Evolutionary conservation across 2,113 vertebrate species (phyloP).

Genomic region (Callocephalon fimbriatum): DNA sequence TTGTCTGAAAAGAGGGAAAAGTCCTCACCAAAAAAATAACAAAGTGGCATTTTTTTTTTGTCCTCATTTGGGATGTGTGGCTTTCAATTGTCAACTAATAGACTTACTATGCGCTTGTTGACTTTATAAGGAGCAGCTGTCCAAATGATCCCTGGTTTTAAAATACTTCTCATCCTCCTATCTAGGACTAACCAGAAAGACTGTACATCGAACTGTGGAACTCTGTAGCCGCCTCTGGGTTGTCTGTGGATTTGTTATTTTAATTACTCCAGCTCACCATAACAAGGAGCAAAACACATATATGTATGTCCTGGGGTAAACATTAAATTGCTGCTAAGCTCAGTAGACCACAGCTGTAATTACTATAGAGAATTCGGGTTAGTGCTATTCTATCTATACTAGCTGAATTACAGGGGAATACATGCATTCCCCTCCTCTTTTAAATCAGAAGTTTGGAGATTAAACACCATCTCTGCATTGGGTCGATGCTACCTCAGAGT

Average conservation of each 20-base stretch:
- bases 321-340: background rate
- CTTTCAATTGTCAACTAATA: constrained; percentile 5
- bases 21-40: background rate
- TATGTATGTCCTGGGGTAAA: background rate
- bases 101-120: background rate
- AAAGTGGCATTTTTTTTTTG: background rate
- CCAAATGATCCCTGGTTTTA: constrained; percentile 1
- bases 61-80: background rate
- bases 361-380: background rate
- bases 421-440: background rate
- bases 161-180: background rate
- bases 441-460: background rate
- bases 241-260: constrained; percentile 9
- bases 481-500: background rate
- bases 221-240: background rate
- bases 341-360: background rate
- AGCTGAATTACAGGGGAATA: background rate
- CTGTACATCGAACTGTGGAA: background rate
- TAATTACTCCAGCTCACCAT: background rate
- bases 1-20: background rate
- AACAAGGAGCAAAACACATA: background rate
- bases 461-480: background rate
- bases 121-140: background rate
- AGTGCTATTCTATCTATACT: background rate
- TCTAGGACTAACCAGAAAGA: background rate